phyloP scores from a whole-genome alignment of 2,113 vertebrate species.

The Silurus asotus region DNA sequence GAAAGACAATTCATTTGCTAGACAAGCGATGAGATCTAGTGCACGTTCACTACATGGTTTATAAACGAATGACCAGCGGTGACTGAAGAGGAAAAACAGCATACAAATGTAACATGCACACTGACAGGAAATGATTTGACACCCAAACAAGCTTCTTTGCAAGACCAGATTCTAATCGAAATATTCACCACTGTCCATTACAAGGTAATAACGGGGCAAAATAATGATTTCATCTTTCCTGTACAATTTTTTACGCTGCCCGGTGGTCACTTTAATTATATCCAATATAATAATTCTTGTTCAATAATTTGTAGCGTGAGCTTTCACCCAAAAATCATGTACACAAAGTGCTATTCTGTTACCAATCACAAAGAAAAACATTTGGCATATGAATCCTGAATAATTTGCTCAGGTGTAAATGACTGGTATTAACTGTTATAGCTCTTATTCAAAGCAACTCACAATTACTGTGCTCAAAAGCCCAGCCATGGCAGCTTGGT shows the following conservation, averaged over 20 bases:
- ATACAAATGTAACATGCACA: conserved; percentile 20
- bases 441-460: too few species aligned
- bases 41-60: neutral
- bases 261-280: neutral
- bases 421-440: neutral
- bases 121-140: conserved; percentile 18
- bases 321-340: neutral
- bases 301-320: neutral
- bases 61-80: neutral
- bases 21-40: neutral
- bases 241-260: neutral
- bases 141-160: neutral
- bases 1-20: neutral
- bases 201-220: neutral
- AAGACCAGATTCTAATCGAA: neutral
- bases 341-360: neutral
- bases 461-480: too few species aligned
- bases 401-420: neutral
- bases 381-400: neutral
- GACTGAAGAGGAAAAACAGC: neutral
- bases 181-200: neutral
- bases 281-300: too few species aligned
- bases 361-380: neutral
- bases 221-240: neutral
- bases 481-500: neutral